These are phyloP conservation scores for Prunella himalayana DNA, from an alignment of 2,113 vertebrate species.

Conservation along the genomic window DNA sequence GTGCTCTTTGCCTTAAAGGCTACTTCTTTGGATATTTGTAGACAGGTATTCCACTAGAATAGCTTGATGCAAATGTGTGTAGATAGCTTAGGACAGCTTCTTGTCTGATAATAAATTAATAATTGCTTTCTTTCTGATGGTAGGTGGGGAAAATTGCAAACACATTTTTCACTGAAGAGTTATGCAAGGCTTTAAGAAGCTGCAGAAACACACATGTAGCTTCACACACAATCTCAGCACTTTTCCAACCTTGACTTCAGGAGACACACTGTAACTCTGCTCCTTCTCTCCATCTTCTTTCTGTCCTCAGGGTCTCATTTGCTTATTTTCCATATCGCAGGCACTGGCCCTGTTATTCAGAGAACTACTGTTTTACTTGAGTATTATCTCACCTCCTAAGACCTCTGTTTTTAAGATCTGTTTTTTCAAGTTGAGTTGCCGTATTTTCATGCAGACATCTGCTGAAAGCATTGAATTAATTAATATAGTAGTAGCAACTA, in stretches of 20 bases:
- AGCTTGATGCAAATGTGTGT: not conserved
- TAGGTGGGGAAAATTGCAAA: not conserved
- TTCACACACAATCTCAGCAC: not conserved
- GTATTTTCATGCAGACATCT: conserved; percentile 54
- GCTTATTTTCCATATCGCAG: not conserved
- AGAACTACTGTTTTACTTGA: conserved; percentile 49
- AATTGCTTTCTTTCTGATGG: not conserved
- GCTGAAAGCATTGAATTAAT: conserved; percentile 60
- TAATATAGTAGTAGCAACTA: conserved; percentile 37
- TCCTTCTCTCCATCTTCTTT: not conserved
- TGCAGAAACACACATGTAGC: not conserved
- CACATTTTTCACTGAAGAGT: not conserved
- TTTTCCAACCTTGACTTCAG: not conserved
- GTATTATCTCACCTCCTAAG: conserved; percentile 40
- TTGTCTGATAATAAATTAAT: not conserved
- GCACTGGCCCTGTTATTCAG: conserved; percentile 45
- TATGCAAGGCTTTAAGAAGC: not conserved
- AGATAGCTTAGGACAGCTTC: not conserved
- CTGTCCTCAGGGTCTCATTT: conserved; percentile 7
- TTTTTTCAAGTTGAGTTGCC: not conserved
- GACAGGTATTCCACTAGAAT: not conserved
- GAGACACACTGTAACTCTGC: not conserved
- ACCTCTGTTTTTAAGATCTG: conserved; percentile 37
- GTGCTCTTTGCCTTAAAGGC: not conserved
- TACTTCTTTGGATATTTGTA: not conserved